phyloP scores from a whole-genome alignment of 1,140 invertebrate species.

The Phymorhynchus buccinoides region DNA sequence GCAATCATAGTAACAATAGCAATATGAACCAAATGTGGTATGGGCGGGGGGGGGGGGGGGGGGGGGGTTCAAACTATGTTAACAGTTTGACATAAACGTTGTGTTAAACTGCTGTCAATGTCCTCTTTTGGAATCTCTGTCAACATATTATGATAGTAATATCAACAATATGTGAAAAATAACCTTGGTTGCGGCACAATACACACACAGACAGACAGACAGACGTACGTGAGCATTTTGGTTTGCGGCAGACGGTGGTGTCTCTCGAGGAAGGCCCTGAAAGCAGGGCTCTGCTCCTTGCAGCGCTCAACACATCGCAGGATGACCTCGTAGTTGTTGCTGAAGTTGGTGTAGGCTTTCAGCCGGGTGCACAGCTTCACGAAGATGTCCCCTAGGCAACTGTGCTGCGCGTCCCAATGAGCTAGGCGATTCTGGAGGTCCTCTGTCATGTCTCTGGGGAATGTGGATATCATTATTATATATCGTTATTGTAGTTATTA shows the following conservation, averaged over 20 bases:
- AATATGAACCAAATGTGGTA: no score
- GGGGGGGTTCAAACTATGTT: no score
- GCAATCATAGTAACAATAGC: slow-evolving; percentile 2
- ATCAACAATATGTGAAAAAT: no score
- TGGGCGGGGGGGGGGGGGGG: no score
- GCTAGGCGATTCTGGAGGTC: slow-evolving; percentile 63
- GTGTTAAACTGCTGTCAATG: no score
- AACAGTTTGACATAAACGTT: no score
- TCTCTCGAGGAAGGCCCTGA: slow-evolving; percentile 66
- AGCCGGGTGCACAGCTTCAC: slow-evolving; percentile 65
- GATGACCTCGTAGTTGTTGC: slow-evolving; percentile 69
- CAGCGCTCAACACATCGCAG: slow-evolving; percentile 64
- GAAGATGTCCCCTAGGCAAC: slow-evolving; percentile 70
- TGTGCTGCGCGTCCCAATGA: slow-evolving; percentile 63
- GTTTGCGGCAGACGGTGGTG: slow-evolving; percentile 64
- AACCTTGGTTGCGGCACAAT: no score
- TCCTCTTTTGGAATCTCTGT: no score
- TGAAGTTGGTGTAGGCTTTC: slow-evolving; percentile 68
- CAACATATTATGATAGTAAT: no score
- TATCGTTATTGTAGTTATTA: no score
- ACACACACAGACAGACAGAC: no score
- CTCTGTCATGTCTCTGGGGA: slow-evolving; percentile 61
- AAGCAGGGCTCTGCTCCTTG: slow-evolving; percentile 64
- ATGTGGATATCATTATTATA: not conserved
- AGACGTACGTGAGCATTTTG: slow-evolving; percentile 69